Evolutionary conservation across 2,888 invertebrate genomes (phyloP).

Genomic region (Eristalis pertinax): DNA sequence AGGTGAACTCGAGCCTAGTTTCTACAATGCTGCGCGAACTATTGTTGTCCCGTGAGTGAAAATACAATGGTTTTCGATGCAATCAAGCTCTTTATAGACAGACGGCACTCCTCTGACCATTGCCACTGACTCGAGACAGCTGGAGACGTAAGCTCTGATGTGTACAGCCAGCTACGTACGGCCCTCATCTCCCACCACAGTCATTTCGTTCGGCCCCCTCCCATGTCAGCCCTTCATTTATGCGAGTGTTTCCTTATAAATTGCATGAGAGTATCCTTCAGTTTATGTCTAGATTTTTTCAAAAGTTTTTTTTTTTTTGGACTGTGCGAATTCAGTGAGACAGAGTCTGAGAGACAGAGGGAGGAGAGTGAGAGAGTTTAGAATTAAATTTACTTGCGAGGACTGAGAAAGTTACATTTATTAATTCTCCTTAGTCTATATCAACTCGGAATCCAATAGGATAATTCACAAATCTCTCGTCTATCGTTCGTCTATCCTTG

Average conservation of each 20-base stretch:
- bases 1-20: too few species aligned
- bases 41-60: too few species aligned
- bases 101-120: too few species aligned
- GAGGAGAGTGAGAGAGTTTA: background rate
- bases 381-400: conserved; percentile 40
- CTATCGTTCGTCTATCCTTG: conserved; percentile 15
- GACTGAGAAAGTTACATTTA: conserved; percentile 27
- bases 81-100: too few species aligned
- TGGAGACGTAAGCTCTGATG: too few species aligned
- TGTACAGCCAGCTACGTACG: too few species aligned
- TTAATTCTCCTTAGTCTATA: background rate
- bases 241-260: background rate
- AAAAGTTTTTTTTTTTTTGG: background rate
- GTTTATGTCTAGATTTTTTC: background rate
- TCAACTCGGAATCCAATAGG: conserved; percentile 29
- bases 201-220: background rate
- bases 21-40: too few species aligned
- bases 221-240: background rate
- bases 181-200: too few species aligned
- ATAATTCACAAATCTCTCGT: background rate
- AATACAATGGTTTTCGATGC: too few species aligned
- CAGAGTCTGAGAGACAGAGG: background rate
- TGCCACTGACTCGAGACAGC: too few species aligned
- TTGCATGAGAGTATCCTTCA: background rate
- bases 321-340: background rate